A percentile compares a stretch with the other conserved stretches of the same genome.
phyloP scores from a whole-genome alignment of 2,113 vertebrate species.

The Protobothrops flavoviridis region DNA sequence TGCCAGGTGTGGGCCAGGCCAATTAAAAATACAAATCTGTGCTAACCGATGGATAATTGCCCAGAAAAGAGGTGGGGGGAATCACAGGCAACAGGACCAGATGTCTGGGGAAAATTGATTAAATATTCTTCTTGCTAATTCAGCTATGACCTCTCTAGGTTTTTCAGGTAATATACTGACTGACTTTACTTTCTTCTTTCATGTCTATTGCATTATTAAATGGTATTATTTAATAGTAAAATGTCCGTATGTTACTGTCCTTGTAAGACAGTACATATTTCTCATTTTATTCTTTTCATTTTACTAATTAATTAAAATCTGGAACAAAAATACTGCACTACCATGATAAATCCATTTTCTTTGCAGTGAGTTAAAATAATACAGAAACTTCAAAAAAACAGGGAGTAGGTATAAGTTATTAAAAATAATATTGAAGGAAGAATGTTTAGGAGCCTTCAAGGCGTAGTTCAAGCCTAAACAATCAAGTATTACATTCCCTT shows the following conservation, averaged over 20 bases:
- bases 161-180: conserved; percentile 43
- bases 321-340: neutral
- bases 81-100: conserved; percentile 61
- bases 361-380: neutral
- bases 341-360: neutral
- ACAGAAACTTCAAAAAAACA: neutral
- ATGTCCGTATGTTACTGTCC: neutral
- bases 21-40: conserved; percentile 78
- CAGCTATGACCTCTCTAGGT: conserved; percentile 50
- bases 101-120: conserved; percentile 71
- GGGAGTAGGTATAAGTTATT: neutral
- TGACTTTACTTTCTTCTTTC: neutral
- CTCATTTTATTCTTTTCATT: neutral
- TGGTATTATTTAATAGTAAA: neutral
- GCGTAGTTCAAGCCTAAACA: neutral
- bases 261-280: neutral
- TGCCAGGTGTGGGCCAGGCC: conserved; percentile 68
- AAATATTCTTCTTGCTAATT: conserved; percentile 56
- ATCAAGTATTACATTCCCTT: neutral
- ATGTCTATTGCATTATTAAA: neutral
- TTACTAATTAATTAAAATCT: neutral
- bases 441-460: neutral
- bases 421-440: neutral
- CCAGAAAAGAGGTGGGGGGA: conserved; percentile 37
- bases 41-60: conserved; percentile 74